A percentile compares a stretch with the other conserved stretches of the same genome.
These are phyloP conservation scores for Drosophila mimica DNA, from an alignment of 2,888 invertebrate genomes.

Conservation along the genomic window DNA sequence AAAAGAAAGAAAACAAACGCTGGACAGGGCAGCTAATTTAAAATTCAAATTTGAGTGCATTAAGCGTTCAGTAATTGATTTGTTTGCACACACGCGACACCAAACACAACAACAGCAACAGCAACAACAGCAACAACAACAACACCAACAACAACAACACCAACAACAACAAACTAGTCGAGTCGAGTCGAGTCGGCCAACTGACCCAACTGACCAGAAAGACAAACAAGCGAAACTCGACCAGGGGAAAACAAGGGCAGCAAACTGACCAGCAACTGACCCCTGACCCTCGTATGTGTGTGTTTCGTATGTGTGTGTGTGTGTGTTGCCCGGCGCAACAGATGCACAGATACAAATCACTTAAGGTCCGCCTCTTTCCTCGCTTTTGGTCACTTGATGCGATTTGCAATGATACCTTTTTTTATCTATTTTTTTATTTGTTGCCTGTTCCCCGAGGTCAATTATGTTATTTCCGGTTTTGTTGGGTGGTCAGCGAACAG, in stretches of 20 bases:
- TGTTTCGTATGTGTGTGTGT: background rate
- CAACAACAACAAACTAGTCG: constrained; percentile 7
- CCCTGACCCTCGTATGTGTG: constrained; percentile 32
- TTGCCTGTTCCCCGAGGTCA: constrained; percentile 70
- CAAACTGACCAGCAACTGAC: constrained; percentile 53
- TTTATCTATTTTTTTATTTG: constrained; percentile 15
- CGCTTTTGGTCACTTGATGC: constrained; percentile 70
- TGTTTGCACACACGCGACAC: constrained; percentile 76
- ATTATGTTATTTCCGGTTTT: constrained; percentile 78
- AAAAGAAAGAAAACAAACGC: constrained; percentile 42
- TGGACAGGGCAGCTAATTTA: constrained; percentile 59
- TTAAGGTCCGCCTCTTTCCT: constrained; percentile 47
- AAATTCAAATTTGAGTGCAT: constrained; percentile 75
- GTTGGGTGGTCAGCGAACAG: constrained; percentile 49
- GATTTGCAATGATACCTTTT: constrained; percentile 75
- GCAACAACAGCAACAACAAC: constrained; percentile 1
- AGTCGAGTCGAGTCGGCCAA: constrained; percentile 56
- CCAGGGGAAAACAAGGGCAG: constrained; percentile 2
- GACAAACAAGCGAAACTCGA: constrained; percentile 33
- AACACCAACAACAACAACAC: constrained; percentile 26
- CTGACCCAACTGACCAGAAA: constrained; percentile 57
- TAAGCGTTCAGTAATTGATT: constrained; percentile 77
- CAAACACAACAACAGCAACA: background rate
- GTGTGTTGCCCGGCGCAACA: constrained; percentile 71
- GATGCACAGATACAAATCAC: constrained; percentile 68